Conservation (phyloP, 1,140 invertebrate genomes). For the Meloidogyne chitwoodi region DNA sequence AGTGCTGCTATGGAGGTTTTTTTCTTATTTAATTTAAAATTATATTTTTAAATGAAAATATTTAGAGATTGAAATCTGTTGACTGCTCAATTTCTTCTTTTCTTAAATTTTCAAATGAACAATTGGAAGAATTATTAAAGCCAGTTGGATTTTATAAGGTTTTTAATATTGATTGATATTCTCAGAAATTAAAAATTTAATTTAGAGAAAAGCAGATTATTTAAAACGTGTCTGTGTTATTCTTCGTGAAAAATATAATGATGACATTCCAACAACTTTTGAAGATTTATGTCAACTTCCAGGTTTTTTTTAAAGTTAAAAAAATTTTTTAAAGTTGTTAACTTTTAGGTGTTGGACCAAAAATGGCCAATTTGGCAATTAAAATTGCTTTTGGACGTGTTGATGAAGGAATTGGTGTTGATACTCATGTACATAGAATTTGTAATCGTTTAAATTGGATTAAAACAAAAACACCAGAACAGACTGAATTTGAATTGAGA, state of each 20-base stretch:
- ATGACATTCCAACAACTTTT: constrained; percentile 39
- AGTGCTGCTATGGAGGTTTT: constrained; percentile 40
- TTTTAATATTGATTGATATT: constrained; percentile 11
- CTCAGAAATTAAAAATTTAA: not conserved
- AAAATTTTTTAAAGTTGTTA: constrained; percentile 11
- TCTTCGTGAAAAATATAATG: constrained; percentile 27
- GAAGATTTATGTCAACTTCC: constrained; percentile 16
- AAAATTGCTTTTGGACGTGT: constrained; percentile 34
- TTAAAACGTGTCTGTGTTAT: constrained; percentile 28
- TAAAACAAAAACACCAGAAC: constrained; percentile 39
- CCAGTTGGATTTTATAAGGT: constrained; percentile 39
- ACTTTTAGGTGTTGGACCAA: constrained; percentile 40
- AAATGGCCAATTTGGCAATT: constrained; percentile 44
- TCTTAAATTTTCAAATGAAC: constrained; percentile 14
- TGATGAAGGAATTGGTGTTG: constrained; percentile 38
- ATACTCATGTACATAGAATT: constrained; percentile 38
- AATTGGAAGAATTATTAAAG: constrained; percentile 26
- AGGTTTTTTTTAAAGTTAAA: not conserved
- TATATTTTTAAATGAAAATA: not conserved
- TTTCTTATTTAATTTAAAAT: not conserved
- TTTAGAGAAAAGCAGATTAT: constrained; percentile 40
- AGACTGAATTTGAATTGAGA: constrained; percentile 29
- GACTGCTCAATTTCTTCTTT: constrained; percentile 33
- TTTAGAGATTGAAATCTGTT: constrained; percentile 34
- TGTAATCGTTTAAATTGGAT: constrained; percentile 36